Conservation (phyloP, 2,888 invertebrate species). For the Amphipyra tragopoginis region DNA sequence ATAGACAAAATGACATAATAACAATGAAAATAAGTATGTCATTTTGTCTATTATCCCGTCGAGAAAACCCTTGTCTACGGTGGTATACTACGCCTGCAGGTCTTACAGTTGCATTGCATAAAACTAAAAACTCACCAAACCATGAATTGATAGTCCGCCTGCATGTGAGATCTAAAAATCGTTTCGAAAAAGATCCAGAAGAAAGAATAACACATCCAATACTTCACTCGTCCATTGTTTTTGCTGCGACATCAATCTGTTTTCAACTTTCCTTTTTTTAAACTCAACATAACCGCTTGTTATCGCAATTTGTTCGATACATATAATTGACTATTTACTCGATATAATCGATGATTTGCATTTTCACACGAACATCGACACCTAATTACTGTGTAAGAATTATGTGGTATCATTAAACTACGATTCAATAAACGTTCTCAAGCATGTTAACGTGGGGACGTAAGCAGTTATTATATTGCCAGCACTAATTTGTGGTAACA, state of each 20-base stretch:
- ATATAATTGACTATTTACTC: slow-evolving; percentile 19
- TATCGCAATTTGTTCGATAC: slow-evolving; percentile 32
- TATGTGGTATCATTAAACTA: slow-evolving; percentile 26
- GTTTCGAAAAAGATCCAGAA: no score
- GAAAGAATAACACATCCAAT: no score
- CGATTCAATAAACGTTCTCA: slow-evolving; percentile 12
- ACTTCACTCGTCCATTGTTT: neutral
- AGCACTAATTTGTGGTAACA: slow-evolving; percentile 7
- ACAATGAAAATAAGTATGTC: no score
- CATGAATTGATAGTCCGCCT: no score
- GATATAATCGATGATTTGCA: slow-evolving; percentile 28
- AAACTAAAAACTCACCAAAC: neutral
- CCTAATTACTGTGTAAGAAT: slow-evolving; percentile 34
- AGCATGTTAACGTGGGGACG: slow-evolving; percentile 31
- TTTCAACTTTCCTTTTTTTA: no score
- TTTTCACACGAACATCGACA: slow-evolving; percentile 41
- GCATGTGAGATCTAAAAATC: no score
- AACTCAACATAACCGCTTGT: slow-evolving; percentile 21
- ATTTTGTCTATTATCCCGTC: no score
- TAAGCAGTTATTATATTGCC: slow-evolving; percentile 29
- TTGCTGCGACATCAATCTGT: neutral
- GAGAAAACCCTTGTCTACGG: no score
- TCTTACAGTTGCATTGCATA: no score
- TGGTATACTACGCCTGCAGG: no score
- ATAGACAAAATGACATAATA: no score